phyloP scores from a whole-genome alignment of 2,888 invertebrate genomes.

The Allygus modestus region DNA sequence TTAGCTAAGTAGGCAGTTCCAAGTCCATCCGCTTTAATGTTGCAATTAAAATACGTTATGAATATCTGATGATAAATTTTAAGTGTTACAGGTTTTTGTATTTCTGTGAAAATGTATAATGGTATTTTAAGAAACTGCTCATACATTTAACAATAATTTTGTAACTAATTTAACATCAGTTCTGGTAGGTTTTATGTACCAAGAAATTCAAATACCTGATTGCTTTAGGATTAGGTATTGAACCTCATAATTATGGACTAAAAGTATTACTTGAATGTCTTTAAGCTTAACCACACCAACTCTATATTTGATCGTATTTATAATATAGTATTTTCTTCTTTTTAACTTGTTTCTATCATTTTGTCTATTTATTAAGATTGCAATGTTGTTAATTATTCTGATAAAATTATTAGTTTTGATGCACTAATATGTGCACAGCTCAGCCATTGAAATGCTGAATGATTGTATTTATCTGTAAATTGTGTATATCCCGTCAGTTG shows the following conservation, averaged over 20 bases:
- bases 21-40: constrained; percentile 32
- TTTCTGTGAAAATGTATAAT: background rate
- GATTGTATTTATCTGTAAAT: constrained; percentile 57
- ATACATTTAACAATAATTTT: constrained; percentile 5
- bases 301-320: background rate
- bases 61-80: background rate
- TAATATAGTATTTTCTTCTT: background rate
- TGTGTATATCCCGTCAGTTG: constrained; percentile 26
- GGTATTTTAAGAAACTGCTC: constrained; percentile 5
- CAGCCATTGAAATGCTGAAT: background rate
- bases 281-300: too few relatives aligned
- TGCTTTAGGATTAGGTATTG: background rate
- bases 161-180: background rate
- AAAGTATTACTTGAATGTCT: background rate
- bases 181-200: background rate
- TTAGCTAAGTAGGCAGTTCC: background rate
- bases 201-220: background rate
- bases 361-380: background rate
- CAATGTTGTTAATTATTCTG: background rate
- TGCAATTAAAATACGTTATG: background rate
- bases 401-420: background rate
- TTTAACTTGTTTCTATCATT: background rate
- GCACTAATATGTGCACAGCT: constrained; percentile 23
- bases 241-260: background rate
- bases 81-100: background rate